A percentile compares a stretch with the other conserved stretches of the same genome.
These are phyloP conservation scores for Drosophila parthenogenetica DNA, from an alignment of 2,888 invertebrate species.

Conservation along the genomic window DNA sequence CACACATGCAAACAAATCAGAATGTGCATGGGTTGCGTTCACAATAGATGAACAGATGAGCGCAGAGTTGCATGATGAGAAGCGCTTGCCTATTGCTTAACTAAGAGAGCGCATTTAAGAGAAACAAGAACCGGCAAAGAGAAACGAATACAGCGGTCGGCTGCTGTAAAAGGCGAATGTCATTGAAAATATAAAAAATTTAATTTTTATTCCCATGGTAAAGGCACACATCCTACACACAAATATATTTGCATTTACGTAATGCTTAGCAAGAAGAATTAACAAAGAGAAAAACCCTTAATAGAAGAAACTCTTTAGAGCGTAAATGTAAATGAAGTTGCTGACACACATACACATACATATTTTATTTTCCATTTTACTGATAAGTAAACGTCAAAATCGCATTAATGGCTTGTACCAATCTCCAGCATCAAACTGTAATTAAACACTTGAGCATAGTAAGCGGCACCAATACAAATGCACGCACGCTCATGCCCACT, in stretches of 20 bases:
- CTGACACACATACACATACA: neutral
- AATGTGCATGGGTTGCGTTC: constrained; percentile 31
- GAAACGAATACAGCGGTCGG: constrained; percentile 31
- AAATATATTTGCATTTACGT: constrained; percentile 28
- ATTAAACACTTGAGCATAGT: constrained; percentile 30
- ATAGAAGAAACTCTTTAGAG: neutral
- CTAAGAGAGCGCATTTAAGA: constrained; percentile 29
- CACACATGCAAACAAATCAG: neutral
- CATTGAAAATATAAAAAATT: constrained; percentile 36
- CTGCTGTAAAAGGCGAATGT: constrained; percentile 31
- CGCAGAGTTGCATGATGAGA: constrained; percentile 54
- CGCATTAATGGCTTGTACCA: constrained; percentile 30
- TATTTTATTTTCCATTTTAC: neutral
- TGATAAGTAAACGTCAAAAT: constrained; percentile 31
- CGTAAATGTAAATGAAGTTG: constrained; percentile 16
- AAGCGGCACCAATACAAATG: constrained; percentile 3
- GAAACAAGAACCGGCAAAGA: constrained; percentile 29
- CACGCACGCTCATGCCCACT: constrained; percentile 7
- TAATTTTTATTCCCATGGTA: constrained; percentile 34
- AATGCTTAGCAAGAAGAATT: constrained; percentile 29
- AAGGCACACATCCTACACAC: neutral
- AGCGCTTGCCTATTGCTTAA: constrained; percentile 28
- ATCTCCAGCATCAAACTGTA: constrained; percentile 21
- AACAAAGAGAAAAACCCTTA: neutral
- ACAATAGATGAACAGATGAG: constrained; percentile 60